Percentiles rank a stretch among this genome's conserved stretches.
phyloP scores from a whole-genome alignment of 2,888 invertebrate species.

The Phlogophora meticulosa region DNA sequence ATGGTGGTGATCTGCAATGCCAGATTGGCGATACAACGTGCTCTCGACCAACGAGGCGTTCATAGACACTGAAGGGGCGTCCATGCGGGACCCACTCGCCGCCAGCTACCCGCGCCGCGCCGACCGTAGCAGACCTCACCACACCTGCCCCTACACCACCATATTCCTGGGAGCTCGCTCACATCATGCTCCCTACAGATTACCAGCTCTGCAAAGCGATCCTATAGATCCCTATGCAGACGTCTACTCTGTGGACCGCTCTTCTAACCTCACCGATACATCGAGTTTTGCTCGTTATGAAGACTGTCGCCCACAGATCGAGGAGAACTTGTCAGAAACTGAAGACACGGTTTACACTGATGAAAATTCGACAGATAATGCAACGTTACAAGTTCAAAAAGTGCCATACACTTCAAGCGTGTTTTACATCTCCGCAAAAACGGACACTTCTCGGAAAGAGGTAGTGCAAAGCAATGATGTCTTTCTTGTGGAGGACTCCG shows the following conservation, averaged over 20 bases:
- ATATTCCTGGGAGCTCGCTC: conserved; percentile 84
- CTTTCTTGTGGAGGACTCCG: conserved; percentile 84
- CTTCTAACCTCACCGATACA: conserved; percentile 88
- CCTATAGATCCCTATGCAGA: conserved; percentile 85
- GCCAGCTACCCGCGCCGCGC: conserved; percentile 90
- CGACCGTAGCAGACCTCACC: conserved; percentile 86
- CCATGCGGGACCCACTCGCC: conserved; percentile 82
- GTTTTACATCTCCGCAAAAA: conserved; percentile 84
- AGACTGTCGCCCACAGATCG: conserved; percentile 83
- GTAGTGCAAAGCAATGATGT: conserved; percentile 78
- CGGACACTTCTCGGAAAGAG: conserved; percentile 77
- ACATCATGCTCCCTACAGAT: conserved; percentile 78
- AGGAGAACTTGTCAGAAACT: conserved; percentile 76
- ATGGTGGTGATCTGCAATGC: conserved; percentile 87
- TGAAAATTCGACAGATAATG: conserved; percentile 73
- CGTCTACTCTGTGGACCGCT: conserved; percentile 86
- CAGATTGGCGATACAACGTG: conserved; percentile 91
- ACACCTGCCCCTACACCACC: conserved; percentile 89
- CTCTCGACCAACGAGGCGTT: conserved; percentile 90
- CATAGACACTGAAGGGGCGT: conserved; percentile 80
- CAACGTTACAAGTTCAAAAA: conserved; percentile 85
- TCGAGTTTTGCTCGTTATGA: conserved; percentile 89
- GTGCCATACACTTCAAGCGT: conserved; percentile 87
- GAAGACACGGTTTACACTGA: conserved; percentile 70
- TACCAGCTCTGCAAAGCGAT: conserved; percentile 83